Base-by-base conservation (phyloP, 2,888 invertebrate species). In the Agrilus mali region DNA sequence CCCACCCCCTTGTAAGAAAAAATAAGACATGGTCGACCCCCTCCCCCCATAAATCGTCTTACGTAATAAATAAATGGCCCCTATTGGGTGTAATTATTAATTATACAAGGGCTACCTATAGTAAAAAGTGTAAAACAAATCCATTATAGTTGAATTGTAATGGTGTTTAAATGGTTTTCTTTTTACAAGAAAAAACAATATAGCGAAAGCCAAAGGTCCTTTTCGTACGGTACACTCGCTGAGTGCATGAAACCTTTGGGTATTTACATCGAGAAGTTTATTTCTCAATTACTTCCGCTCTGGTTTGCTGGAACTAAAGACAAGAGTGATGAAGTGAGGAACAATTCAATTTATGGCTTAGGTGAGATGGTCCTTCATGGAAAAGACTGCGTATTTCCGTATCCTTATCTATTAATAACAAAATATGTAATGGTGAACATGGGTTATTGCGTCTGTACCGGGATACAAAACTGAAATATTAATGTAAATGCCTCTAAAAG, bases 311-410 rank as follows among this genome's bases (percentile, higher is more conserved):
- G 77, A 38, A 66, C 77, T 2, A 67, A 69, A 41, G 85, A 86
- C 62, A 59, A 70, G 0, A 76, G 77, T 52, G 75, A 77, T 39
- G 83, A 83, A 61, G 81, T 85, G 1, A 71, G 86, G 41, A 85
- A 84, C 58, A 87, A 87, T 65, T 73, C 83, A 1, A 78, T 82
- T 38, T 87, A 74, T 61, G 86, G 82, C 14, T 66, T 86, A 38
- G 87, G 86, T 3, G 83, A 86, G 58, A 69, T 86, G 55, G 77
- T 78, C 36, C 63, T 79, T 12, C 72, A 80, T 61, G 78, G 80
- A 40, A 79, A 75, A 60, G 76, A 78, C 38, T 69, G 71, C 46
- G 66, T 79, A 46, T 78, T 70, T 56, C 65, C 70, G 77, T 80
- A 70, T 70, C 72, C 70, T 65, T 66, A 57, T 38, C 15, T 20